Evolutionary conservation across 2,888 invertebrate genomes (phyloP).

Genomic region (Octonoba sinensis): DNA sequence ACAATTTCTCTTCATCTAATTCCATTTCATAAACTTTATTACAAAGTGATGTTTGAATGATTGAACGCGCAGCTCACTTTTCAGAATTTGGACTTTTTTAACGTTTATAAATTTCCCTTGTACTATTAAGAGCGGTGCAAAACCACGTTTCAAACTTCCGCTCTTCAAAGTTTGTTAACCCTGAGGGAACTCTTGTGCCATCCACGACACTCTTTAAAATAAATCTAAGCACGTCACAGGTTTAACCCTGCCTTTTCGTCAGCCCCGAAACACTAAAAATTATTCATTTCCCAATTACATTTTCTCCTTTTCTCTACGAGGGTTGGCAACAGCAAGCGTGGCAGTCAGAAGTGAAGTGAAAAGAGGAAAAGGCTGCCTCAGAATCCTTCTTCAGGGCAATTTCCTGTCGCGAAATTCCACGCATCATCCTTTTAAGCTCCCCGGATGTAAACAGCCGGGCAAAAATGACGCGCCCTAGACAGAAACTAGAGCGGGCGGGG

Average conservation of each 20-base stretch:
- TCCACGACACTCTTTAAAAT: conserved; percentile 9
- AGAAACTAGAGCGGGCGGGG: no score
- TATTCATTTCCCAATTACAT: conserved; percentile 49
- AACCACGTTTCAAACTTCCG: no score
- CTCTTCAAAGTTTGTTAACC: no score
- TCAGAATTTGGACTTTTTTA: no score
- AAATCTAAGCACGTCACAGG: conserved; percentile 15
- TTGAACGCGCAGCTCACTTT: no score
- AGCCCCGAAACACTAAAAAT: conserved; percentile 29
- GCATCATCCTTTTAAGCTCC: conserved; percentile 17
- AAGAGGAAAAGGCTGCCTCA: conserved; percentile 5
- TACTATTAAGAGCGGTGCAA: no score
- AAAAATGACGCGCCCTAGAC: conserved; percentile 29
- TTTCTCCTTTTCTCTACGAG: conserved; percentile 21
- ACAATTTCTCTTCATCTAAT: no score
- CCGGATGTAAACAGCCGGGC: conserved; percentile 52
- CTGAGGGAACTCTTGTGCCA: no score
- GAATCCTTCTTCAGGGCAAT: conserved; percentile 28
- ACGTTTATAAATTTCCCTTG: no score
- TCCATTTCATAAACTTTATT: no score
- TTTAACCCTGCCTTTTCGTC: conserved; percentile 7
- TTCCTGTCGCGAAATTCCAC: conserved; percentile 40
- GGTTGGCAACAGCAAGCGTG: background rate
- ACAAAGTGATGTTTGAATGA: no score
- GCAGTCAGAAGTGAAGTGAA: conserved; percentile 1